Evolutionary conservation across 2,888 invertebrate species (phyloP).

Genomic region (Tineola bisselliella): DNA sequence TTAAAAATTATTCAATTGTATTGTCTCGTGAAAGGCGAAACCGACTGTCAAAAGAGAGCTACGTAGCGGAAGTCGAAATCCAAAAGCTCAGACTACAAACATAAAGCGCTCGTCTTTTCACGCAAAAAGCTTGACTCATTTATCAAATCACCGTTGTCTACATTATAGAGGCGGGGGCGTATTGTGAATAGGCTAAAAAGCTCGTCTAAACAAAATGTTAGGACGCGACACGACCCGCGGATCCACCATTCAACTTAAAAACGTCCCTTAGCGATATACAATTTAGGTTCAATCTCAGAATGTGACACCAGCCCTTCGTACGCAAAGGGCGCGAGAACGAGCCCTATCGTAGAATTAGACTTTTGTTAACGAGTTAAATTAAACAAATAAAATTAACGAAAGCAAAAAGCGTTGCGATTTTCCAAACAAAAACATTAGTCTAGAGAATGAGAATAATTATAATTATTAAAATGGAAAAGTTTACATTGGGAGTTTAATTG

Average conservation of each 20-base stretch:
- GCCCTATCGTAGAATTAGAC: conserved; percentile 40
- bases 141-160: conserved; percentile 59
- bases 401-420: conserved; percentile 41
- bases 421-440: conserved; percentile 35
- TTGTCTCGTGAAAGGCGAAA: background rate
- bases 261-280: background rate
- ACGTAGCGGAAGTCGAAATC: conserved; percentile 18
- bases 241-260: background rate
- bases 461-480: conserved; percentile 17
- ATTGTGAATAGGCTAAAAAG: conserved; percentile 54
- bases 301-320: background rate
- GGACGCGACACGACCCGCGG: conserved; percentile 25
- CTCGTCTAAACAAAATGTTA: conserved; percentile 39
- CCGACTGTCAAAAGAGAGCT: conserved; percentile 32
- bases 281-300: conserved; percentile 12
- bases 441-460: conserved; percentile 26
- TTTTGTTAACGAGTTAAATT: conserved; percentile 48
- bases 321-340: conserved; percentile 13
- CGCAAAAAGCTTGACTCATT: conserved; percentile 49
- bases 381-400: conserved; percentile 49
- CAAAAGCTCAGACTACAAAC: conserved; percentile 31
- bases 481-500: conserved; percentile 18
- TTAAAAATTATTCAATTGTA: conserved; percentile 9
- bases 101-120: conserved; percentile 43
- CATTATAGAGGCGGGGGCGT: conserved; percentile 43